phyloP scores from a whole-genome alignment of 2,888 invertebrate species.

The Copidosoma aretas region DNA sequence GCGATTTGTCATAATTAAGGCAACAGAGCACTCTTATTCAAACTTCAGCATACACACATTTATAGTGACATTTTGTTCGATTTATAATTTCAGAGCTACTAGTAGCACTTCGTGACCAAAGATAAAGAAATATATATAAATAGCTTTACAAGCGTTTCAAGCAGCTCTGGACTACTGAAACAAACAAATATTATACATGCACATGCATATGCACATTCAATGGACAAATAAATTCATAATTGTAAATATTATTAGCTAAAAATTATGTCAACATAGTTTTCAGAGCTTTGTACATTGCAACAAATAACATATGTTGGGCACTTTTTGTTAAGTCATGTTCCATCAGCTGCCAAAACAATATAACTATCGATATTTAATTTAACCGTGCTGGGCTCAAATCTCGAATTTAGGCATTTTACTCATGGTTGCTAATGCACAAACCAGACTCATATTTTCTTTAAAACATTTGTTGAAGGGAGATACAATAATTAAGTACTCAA shows the following conservation, averaged over 20 bases:
- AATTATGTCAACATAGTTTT: slow-evolving; percentile 40
- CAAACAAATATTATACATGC: slow-evolving; percentile 7
- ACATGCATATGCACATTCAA: slow-evolving; percentile 31
- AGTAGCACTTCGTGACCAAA: too few relatives aligned
- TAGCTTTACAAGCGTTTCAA: too few relatives aligned
- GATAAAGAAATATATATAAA: too few relatives aligned
- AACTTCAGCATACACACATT: slow-evolving; percentile 41
- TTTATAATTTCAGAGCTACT: too few relatives aligned
- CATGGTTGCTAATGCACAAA: too few relatives aligned
- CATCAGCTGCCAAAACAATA: slow-evolving; percentile 39
- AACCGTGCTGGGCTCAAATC: too few relatives aligned
- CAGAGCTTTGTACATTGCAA: slow-evolving; percentile 40
- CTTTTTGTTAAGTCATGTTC: slow-evolving; percentile 26
- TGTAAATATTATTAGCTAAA: slow-evolving; percentile 33
- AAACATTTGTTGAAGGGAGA: too few relatives aligned
- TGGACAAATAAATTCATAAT: slow-evolving; percentile 34
- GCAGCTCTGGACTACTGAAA: too few relatives aligned
- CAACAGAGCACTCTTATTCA: slow-evolving; percentile 40
- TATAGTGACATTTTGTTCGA: slow-evolving; percentile 6
- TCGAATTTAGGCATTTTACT: too few relatives aligned
- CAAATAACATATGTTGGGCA: slow-evolving; percentile 37
- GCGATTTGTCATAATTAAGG: slow-evolving; percentile 43
- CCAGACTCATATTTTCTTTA: too few relatives aligned
- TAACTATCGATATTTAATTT: slow-evolving; percentile 32
- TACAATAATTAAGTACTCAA: too few relatives aligned